Evolutionary conservation across 1,140 invertebrate species (phyloP).

Genomic region (Mercenaria mercenaria): DNA sequence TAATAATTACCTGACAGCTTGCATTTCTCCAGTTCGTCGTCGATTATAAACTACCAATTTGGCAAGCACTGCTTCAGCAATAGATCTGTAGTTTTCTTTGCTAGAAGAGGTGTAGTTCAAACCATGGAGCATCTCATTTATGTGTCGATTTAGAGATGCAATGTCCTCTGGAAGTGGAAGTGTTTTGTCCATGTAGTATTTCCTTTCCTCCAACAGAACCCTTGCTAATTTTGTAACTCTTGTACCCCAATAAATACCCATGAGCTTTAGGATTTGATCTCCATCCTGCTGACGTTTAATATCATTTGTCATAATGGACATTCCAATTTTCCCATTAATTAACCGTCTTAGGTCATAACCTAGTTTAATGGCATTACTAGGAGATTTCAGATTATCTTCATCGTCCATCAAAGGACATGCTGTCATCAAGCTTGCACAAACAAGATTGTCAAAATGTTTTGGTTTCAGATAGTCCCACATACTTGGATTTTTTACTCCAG

Average conservation of each 20-base stretch:
- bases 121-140: not conserved
- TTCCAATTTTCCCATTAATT: slow-evolving; percentile 42
- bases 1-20: slow-evolving; percentile 51
- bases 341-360: slow-evolving; percentile 42
- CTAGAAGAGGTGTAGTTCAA: not conserved
- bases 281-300: not conserved
- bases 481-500: not conserved
- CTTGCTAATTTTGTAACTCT: slow-evolving; percentile 33
- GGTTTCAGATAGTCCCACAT: slow-evolving; percentile 51
- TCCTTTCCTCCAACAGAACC: slow-evolving; percentile 7
- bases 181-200: not conserved
- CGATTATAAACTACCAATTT: slow-evolving; percentile 43
- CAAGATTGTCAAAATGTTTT: slow-evolving; percentile 25
- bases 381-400: slow-evolving; percentile 10
- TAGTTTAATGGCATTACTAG: slow-evolving; percentile 58
- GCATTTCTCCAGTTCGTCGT: slow-evolving; percentile 35
- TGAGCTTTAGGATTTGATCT: slow-evolving; percentile 17
- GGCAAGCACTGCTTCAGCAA: not conserved
- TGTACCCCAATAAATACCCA: slow-evolving; percentile 45
- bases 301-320: slow-evolving; percentile 34
- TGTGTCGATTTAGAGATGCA: not conserved
- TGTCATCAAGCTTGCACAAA: not conserved
- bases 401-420: not conserved
- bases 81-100: not conserved
- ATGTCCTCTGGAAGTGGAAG: slow-evolving; percentile 51